Evolutionary conservation across 2,113 vertebrate species (phyloP).

Genomic region (Ancistrus triradiatus): DNA sequence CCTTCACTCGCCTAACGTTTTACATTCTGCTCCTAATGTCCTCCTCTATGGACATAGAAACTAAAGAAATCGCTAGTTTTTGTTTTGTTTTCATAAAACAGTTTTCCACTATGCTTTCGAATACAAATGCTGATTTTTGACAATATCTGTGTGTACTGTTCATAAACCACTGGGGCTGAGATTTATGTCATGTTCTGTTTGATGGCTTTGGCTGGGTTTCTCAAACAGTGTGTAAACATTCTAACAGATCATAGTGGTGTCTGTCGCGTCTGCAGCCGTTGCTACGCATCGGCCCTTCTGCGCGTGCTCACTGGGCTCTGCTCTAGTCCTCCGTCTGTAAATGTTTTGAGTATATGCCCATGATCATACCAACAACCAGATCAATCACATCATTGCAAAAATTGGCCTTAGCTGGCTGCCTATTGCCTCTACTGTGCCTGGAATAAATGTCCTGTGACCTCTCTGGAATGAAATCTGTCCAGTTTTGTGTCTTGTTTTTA

Average conservation of each 20-base stretch:
- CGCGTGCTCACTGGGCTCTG: slow-evolving; percentile 58
- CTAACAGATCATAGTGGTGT: slow-evolving; percentile 63
- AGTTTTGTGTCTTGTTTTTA: too few species aligned
- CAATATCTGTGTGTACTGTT: slow-evolving; percentile 79
- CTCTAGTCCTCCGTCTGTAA: slow-evolving; percentile 73
- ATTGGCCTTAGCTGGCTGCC: too few species aligned
- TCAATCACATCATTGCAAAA: slow-evolving; percentile 21
- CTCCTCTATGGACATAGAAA: slow-evolving; percentile 35
- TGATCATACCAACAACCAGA: slow-evolving; percentile 60
- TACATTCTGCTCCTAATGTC: slow-evolving; percentile 45
- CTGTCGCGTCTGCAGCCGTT: slow-evolving; percentile 76
- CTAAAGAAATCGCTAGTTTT: slow-evolving; percentile 31
- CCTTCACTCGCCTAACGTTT: slow-evolving; percentile 79
- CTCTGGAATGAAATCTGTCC: too few species aligned
- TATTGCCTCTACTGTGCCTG: too few species aligned
- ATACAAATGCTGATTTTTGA: slow-evolving; percentile 60
- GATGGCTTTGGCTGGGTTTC: slow-evolving; percentile 71
- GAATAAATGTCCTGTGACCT: too few species aligned
- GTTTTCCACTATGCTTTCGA: slow-evolving; percentile 83
- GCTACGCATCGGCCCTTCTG: slow-evolving; percentile 55
- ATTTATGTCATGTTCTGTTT: slow-evolving; percentile 65
- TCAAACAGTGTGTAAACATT: slow-evolving; percentile 58
- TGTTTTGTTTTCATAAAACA: too few species aligned
- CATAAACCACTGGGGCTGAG: slow-evolving; percentile 72
- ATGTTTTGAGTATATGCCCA: slow-evolving; percentile 98